These are phyloP conservation scores for Megaceryle torquata DNA, from an alignment of 2,113 vertebrate genomes.

Conservation along the genomic window DNA sequence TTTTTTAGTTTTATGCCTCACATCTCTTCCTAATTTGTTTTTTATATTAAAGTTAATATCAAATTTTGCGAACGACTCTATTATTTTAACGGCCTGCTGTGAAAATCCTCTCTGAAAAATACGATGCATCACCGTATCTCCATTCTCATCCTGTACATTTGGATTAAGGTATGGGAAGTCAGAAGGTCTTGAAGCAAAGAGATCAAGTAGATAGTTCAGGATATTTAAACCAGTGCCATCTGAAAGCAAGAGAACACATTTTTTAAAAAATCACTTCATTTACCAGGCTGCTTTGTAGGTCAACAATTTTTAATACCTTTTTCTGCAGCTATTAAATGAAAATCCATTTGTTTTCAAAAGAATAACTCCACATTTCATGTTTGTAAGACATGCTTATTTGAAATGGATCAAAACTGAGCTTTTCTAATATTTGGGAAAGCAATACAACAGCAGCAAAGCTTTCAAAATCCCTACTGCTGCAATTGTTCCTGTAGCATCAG, in stretches of 20 bases:
- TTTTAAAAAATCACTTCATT: background rate
- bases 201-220: constrained; percentile 72
- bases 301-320: background rate
- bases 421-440: background rate
- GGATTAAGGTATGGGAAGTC: constrained; percentile 73
- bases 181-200: constrained; percentile 65
- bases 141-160: constrained; percentile 72
- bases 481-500: background rate
- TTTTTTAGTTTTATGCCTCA: constrained; percentile 74
- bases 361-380: background rate
- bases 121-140: constrained; percentile 80
- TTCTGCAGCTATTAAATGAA: background rate
- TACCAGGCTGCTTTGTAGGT: background rate
- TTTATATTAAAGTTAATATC: constrained; percentile 76
- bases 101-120: constrained; percentile 73
- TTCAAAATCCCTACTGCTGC: background rate
- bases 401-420: background rate
- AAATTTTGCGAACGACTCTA: constrained; percentile 70
- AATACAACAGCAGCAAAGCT: background rate
- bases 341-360: background rate
- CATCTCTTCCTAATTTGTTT: constrained; percentile 77
- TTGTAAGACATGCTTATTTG: background rate
- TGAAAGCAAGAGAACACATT: constrained; percentile 50
- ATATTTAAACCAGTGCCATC: constrained; percentile 72
- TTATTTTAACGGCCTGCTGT: constrained; percentile 67